Base-by-base conservation (phyloP, 2,888 invertebrate genomes). In the Stomorhina lunata region DNA sequence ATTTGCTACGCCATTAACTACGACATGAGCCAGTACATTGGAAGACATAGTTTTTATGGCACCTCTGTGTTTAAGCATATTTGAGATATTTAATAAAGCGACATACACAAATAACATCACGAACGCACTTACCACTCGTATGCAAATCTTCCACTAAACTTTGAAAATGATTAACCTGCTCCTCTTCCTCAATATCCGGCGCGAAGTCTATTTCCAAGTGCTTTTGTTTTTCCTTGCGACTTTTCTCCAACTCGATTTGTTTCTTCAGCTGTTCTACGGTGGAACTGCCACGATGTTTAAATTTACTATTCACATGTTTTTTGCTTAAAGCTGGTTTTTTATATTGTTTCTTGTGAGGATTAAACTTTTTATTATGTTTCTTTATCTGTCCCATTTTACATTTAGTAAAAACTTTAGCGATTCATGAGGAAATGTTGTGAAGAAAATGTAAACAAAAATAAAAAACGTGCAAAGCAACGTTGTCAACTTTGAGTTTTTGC, bases 251-350 rank as follows among this genome's bases (percentile, higher is more conserved):
- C 9, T 82, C 75, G 25, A 82, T 82, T 66, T 82, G 82, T 40
- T 79, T 79, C 10, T 79, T 82, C 9, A 82, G 4, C 15, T 61
- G 34, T 10, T 82, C 82, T 2, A 82, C 82, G 0, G 82, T 82
- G 15, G 82, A 65, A 34, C 79, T 82, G 3, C 82, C 82, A 37
- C 82, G 79, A 71, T 82, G 82, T 40, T 82, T 82, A 34, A 76
- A 82, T 71, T 82, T 82, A 22, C 79, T 82, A 37, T 82, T 79
- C 6, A 59, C 15, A 71, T 79, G 75, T 32, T 65, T 79, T 55
- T 82, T 82, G 43, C 29, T 69, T 66, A 82, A 68, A 0, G 66
- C 2, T 4, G 79, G 34, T 61, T 82, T 82, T 55, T 82, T 82
- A 45, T 82, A 82, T 22, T 79, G 82, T 12, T 82, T 82, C 37